phyloP scores from a whole-genome alignment of 2,888 invertebrate genomes.

The Ctenicera cuprea region DNA sequence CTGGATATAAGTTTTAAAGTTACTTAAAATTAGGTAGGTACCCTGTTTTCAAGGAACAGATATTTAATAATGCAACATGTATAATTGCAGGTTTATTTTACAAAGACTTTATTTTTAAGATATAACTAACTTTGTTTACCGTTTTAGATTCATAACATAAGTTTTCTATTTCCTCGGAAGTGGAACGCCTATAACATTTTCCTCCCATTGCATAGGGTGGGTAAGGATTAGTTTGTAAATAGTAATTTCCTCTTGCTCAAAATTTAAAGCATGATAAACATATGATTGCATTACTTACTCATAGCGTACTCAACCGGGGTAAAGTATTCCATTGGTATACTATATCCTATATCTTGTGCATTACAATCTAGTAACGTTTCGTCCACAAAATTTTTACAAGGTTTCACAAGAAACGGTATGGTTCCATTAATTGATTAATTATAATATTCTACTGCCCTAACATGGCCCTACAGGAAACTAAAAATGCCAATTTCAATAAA shows the following conservation, averaged over 20 bases:
- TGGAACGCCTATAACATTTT: not conserved
- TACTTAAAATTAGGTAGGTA: too few relatives aligned
- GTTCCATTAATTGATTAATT: slow-evolving; percentile 53
- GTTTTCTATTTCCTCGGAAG: not conserved
- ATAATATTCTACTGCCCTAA: slow-evolving; percentile 52
- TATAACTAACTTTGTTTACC: too few relatives aligned
- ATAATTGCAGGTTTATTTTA: too few relatives aligned
- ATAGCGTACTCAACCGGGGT: slow-evolving; percentile 48
- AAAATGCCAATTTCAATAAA: slow-evolving; percentile 20
- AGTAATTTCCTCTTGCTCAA: slow-evolving; percentile 50
- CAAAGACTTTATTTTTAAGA: too few relatives aligned
- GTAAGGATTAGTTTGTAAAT: slow-evolving; percentile 50
- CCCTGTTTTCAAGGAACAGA: too few relatives aligned
- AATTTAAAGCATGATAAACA: not conserved
- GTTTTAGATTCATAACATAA: too few relatives aligned
- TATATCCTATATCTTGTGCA: slow-evolving; percentile 15
- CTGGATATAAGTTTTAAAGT: too few relatives aligned
- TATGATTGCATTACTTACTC: not conserved
- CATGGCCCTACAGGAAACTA: slow-evolving; percentile 57
- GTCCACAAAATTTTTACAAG: slow-evolving; percentile 35
- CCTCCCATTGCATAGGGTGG: slow-evolving; percentile 49
- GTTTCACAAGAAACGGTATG: slow-evolving; percentile 46
- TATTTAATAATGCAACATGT: too few relatives aligned
- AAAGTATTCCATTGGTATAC: slow-evolving; percentile 54
- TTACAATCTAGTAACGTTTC: slow-evolving; percentile 41